Evolutionary conservation across 2,797 vertebrate species (phyloP).

Genomic region (Amazona finschi): DNA sequence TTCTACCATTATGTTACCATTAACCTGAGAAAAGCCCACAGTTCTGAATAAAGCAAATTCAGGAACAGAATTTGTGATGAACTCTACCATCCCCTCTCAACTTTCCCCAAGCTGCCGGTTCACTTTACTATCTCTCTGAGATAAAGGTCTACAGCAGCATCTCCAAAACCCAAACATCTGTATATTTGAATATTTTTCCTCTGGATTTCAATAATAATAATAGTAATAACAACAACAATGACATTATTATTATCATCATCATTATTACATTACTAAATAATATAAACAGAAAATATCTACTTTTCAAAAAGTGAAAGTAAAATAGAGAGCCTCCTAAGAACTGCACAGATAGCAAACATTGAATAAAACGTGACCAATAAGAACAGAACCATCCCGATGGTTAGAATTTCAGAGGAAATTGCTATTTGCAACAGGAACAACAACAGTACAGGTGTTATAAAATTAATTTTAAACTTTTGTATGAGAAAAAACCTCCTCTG

Average conservation of each 20-base stretch:
- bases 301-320: background rate
- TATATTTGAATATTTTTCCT: background rate
- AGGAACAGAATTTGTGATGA: background rate
- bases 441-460: background rate
- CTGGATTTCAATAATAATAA: background rate
- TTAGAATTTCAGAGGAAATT: background rate
- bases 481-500: background rate
- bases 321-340: background rate
- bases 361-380: background rate
- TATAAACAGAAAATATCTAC: background rate
- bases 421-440: background rate
- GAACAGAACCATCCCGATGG: no score
- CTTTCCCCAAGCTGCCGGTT: background rate
- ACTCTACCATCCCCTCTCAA: background rate
- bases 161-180: no score
- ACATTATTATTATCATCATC: no score
- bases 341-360: background rate
- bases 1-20: background rate
- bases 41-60: background rate
- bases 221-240: background rate
- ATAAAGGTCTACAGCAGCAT: background rate
- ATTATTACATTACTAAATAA: background rate
- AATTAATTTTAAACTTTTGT: background rate
- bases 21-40: background rate
- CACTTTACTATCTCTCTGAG: background rate